Evolutionary conservation across 2,888 invertebrate species (phyloP).

Genomic region (Dicyrtoma fusca): DNA sequence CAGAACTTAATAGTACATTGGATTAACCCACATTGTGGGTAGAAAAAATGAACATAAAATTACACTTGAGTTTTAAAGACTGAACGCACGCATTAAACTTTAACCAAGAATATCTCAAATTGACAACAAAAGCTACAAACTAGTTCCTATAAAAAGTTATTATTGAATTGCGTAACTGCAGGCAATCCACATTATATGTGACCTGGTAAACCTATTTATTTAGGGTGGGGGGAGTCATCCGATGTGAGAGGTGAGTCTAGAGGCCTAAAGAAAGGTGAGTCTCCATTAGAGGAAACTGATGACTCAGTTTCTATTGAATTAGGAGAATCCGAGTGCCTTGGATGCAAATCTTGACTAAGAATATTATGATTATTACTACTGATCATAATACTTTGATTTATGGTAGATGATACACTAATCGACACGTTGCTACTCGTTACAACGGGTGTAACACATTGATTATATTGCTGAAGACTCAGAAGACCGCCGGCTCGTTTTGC

Average conservation of each 20-base stretch:
- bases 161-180: too few relatives aligned
- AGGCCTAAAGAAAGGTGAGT: constrained; percentile 55
- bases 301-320: constrained; percentile 56
- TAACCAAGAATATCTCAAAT: too few relatives aligned
- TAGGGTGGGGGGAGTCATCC: constrained; percentile 50
- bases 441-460: constrained; percentile 10
- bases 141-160: too few relatives aligned
- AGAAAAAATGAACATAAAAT: too few relatives aligned
- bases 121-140: too few relatives aligned
- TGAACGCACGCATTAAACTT: too few relatives aligned
- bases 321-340: constrained; percentile 49
- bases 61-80: too few relatives aligned
- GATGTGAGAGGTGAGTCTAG: constrained; percentile 54
- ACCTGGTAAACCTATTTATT: constrained; percentile 4
- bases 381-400: constrained; percentile 28
- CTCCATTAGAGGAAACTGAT: constrained; percentile 51
- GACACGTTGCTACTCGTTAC: constrained; percentile 20
- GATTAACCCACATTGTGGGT: too few relatives aligned
- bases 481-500: constrained; percentile 54
- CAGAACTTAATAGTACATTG: too few relatives aligned
- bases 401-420: constrained; percentile 22
- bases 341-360: constrained; percentile 31
- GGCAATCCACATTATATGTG: too few relatives aligned
- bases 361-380: constrained; percentile 17
- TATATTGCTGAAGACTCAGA: constrained; percentile 45